Evolutionary conservation across 2,113 vertebrate species (phyloP), one percentile per base, ranked within the genome.

Genomic region (Mormyrus iriodes): DNA sequence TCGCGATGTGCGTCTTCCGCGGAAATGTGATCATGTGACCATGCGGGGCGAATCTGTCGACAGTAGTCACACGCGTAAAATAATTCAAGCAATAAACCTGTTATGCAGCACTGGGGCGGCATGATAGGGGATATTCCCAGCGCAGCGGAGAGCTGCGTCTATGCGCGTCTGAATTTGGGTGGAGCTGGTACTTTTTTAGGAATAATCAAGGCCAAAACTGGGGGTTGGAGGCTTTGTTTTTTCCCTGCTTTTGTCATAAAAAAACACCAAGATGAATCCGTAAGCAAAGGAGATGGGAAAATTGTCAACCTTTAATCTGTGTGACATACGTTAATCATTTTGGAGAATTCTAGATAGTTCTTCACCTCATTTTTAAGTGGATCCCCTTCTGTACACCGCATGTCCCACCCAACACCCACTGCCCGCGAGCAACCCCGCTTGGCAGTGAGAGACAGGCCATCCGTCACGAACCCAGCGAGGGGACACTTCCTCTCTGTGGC

Each of bases 401-500:
- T n/a, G 85, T 89, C 91, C 89, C 88, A 88, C 90, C 88, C 51
- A 61, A 90, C 90, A 82, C 91, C 91, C 90, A 92, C 91, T 90
- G 65, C 35, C 90, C 44, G 21, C 69, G 46, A 46, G 55, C 9
- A 10, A n/a, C 61, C n/a, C n/a, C 27, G 3, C 10, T 4, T 31
- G 24, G 90, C 88, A 65, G 58, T 21, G 86, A 85, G 86, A 83
- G 73, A 65, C 42, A 52, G 39, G 90, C 89, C 90, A 88, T 90
- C 91, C 92, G 9, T 91, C 89, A 69, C 61, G 12, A n/a, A 27
- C 61, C 9, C 10, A n/a, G 94, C 21, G 94, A 94, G 91, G 92
- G 93, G 92, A 95, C 94, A 95, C 91, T 96, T 96, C 96, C 96
- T 95, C 94, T 95, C 95, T 95, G 95, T 95, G 95, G 94, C 95